Conservation (phyloP, 2,113 vertebrate genomes). For the Cacatua alba region DNA sequence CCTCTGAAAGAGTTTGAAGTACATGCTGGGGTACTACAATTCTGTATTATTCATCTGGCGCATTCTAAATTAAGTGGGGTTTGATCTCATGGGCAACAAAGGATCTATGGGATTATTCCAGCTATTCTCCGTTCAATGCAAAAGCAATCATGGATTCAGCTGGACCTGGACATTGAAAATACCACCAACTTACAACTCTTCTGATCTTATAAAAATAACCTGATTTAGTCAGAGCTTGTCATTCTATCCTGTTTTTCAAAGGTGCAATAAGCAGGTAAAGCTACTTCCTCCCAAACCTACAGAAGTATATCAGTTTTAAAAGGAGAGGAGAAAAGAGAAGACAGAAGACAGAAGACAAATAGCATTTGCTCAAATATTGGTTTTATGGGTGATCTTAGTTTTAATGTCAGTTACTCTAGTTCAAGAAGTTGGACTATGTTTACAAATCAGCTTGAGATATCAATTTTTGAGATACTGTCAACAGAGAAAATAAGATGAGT, state of each 20-base stretch:
- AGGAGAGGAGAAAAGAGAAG: not conserved
- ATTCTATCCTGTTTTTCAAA: not conserved
- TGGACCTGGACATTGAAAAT: not conserved
- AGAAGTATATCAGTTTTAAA: not conserved
- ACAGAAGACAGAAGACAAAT: not conserved
- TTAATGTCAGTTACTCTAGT: not conserved
- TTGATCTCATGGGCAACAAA: not conserved
- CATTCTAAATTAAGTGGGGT: not conserved
- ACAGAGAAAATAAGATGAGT: not conserved
- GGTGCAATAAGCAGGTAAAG: not conserved
- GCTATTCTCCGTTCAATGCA: not conserved
- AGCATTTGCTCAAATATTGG: not conserved
- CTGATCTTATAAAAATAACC: not conserved
- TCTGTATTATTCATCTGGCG: not conserved
- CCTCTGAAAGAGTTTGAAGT: not conserved
- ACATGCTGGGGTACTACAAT: not conserved
- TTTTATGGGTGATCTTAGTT: not conserved
- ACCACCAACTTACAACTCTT: not conserved
- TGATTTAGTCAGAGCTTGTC: not conserved
- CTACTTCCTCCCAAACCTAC: not conserved
- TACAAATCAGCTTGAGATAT: not conserved
- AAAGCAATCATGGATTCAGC: not conserved
- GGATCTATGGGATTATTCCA: not conserved
- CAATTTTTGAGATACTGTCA: not conserved
- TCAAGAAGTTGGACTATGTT: not conserved